These are phyloP conservation scores for Odocoileus virginianus DNA, from an alignment of 2,113 vertebrate genomes.

Conservation along the genomic window DNA sequence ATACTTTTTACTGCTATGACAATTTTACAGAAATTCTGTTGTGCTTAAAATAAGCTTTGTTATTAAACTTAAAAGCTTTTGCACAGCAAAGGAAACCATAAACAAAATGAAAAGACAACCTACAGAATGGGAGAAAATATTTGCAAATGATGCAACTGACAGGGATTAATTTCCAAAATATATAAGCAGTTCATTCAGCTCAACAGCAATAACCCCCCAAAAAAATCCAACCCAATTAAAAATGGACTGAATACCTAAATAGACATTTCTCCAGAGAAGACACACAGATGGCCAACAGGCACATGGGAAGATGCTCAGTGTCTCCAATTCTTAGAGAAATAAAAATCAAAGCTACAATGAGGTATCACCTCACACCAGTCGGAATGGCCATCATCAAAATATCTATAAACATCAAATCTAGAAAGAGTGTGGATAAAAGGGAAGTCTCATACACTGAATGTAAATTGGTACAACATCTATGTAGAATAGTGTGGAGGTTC, in stretches of 20 bases:
- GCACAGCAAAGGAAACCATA: background rate
- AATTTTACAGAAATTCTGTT: slow-evolving; percentile 55
- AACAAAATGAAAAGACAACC: background rate
- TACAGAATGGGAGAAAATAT: background rate
- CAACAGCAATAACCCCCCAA: background rate
- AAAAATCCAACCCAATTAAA: background rate
- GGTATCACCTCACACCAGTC: background rate
- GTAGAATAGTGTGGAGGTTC: background rate
- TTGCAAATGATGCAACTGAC: background rate
- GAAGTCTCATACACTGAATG: background rate
- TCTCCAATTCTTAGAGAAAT: background rate
- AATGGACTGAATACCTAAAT: background rate
- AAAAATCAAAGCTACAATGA: background rate
- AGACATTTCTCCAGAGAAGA: background rate
- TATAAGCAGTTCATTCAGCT: background rate
- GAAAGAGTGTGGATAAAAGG: background rate
- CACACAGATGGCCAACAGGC: background rate
- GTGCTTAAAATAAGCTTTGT: slow-evolving; percentile 49
- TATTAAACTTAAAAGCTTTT: background rate
- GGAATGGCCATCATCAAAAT: background rate
- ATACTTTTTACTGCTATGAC: background rate
- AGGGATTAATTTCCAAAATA: background rate
- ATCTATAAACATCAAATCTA: background rate
- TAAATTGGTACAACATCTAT: background rate
- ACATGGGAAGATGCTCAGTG: background rate